phyloP scores from a whole-genome alignment of 2,113 vertebrate genomes.

The Leucosticte australis region DNA sequence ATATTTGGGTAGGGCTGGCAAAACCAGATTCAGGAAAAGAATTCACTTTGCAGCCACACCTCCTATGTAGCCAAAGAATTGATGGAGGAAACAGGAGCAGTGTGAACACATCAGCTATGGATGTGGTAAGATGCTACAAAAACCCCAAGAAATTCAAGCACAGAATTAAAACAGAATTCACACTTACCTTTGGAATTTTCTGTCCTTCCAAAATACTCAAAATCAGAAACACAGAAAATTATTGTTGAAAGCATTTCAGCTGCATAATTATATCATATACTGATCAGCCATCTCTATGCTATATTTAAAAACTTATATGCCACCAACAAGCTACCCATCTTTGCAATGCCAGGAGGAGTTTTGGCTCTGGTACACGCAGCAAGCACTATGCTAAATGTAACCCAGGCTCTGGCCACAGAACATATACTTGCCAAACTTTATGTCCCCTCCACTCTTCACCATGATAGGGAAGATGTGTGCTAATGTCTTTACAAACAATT shows the following conservation, averaged over 20 bases:
- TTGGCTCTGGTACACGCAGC: background rate
- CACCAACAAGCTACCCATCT: background rate
- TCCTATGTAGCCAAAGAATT: background rate
- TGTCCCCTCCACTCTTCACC: fast-evolving
- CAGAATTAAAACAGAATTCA: background rate
- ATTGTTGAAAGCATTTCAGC: background rate
- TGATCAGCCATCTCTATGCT: background rate
- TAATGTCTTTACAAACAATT: background rate
- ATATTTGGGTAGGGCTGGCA: background rate
- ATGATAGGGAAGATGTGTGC: background rate
- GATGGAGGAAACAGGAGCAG: background rate
- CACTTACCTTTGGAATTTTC: background rate
- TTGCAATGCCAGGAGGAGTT: background rate
- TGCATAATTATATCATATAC: background rate
- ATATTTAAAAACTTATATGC: background rate
- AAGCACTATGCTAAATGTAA: background rate
- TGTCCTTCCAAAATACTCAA: background rate
- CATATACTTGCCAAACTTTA: fast-evolving
- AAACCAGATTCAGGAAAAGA: background rate
- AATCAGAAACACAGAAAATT: background rate
- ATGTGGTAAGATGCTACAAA: background rate
- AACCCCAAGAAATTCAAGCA: background rate
- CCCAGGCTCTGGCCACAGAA: fast-evolving
- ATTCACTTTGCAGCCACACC: background rate
- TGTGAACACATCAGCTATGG: background rate